A percentile compares a stretch with the other conserved stretches of the same genome.
Evolutionary conservation across 1,140 invertebrate genomes (phyloP).

Genomic region (Eubasilissa regina): DNA sequence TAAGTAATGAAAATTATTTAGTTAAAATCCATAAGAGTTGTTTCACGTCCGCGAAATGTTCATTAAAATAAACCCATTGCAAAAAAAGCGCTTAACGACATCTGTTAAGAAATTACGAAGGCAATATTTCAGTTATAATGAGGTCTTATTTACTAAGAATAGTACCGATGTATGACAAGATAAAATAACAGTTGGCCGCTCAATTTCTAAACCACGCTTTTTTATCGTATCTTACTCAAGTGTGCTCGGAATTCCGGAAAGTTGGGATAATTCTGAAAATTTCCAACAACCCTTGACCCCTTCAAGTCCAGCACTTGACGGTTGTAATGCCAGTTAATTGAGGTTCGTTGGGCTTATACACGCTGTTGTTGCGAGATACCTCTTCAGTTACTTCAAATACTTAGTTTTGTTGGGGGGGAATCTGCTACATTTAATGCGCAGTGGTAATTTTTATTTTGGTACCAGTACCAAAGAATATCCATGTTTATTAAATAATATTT

Average conservation of each 20-base stretch:
- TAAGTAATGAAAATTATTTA: too few relatives aligned
- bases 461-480: too few relatives aligned
- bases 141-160: not conserved
- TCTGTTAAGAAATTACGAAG: not conserved
- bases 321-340: conserved; percentile 20
- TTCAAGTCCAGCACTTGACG: conserved; percentile 1
- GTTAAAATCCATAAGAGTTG: too few relatives aligned
- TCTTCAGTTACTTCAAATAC: too few relatives aligned
- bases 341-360: not conserved
- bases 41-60: too few relatives aligned
- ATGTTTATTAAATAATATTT: too few relatives aligned
- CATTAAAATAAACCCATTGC: too few relatives aligned
- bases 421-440: too few relatives aligned
- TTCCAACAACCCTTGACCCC: conserved; percentile 11
- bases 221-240: not conserved
- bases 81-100: too few relatives aligned
- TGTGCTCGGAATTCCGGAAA: not conserved
- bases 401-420: too few relatives aligned
- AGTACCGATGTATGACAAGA: not conserved
- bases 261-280: not conserved
- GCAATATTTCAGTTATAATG: not conserved
- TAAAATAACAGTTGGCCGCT: not conserved
- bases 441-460: too few relatives aligned
- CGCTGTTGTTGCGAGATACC: too few relatives aligned
- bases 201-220: not conserved